phyloP scores from a whole-genome alignment of 23 tunicate genomes.

The Halocynthia aurantium region DNA sequence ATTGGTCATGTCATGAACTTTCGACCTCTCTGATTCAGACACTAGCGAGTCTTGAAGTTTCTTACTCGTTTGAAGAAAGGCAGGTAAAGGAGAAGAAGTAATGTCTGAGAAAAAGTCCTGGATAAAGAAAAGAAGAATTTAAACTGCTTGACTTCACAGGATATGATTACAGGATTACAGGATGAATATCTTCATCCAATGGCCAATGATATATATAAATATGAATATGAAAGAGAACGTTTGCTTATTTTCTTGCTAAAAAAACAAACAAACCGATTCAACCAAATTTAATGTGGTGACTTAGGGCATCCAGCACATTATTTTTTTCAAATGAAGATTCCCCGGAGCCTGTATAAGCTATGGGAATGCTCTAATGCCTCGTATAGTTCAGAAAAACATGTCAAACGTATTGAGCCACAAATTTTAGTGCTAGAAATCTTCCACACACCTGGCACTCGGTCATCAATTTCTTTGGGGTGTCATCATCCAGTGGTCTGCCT shows the following conservation, averaged over 20 bases:
- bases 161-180: background rate
- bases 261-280: no score
- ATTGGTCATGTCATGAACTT: conserved; percentile 52
- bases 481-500: conserved; percentile 20
- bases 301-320: no score
- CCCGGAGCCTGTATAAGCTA: no score
- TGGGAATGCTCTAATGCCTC: no score
- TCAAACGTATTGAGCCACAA: no score
- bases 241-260: no score
- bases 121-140: background rate
- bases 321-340: no score
- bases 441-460: conserved; percentile 12
- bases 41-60: conserved; percentile 35
- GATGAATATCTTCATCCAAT: conserved; percentile 5
- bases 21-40: conserved; percentile 37
- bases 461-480: conserved; percentile 9
- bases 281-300: no score
- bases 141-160: background rate
- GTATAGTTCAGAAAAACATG: no score
- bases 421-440: no score
- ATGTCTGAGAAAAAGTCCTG: conserved; percentile 57
- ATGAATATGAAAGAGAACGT: no score
- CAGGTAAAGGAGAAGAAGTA: conserved; percentile 29
- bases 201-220: background rate
- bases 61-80: conserved; percentile 44